A percentile compares a stretch with the other conserved stretches of the same genome.
phyloP scores from a whole-genome alignment of 1,140 invertebrate genomes.

The Drosophila melanogaster region Release_6_plus_ISO1_MT NT_033777.3:16319501-16320000 shows the following conservation, averaged over 20 bases:
- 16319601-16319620: neutral
- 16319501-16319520: slow-evolving; percentile 32
- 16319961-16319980: slow-evolving; percentile 12
- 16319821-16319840: slow-evolving; percentile 9
- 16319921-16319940: slow-evolving; percentile 8
- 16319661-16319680: slow-evolving; percentile 77
- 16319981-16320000: slow-evolving; percentile 3
- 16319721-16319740: slow-evolving; percentile 15
- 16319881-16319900: slow-evolving; percentile 16
- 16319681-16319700: slow-evolving; percentile 69
- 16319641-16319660: slow-evolving; percentile 42
- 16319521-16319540: neutral
- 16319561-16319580: slow-evolving; percentile 14
- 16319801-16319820: slow-evolving; percentile 57
- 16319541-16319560: neutral
- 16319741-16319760: slow-evolving; percentile 28
- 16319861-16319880: slow-evolving; percentile 29
- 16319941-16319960: slow-evolving; percentile 1
- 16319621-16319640: neutral
- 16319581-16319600: slow-evolving; percentile 24
- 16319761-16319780: neutral
- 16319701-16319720: slow-evolving; percentile 26
- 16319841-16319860: slow-evolving; percentile 3
- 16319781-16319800: slow-evolving; percentile 3
- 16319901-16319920: slow-evolving; percentile 29